These are phyloP conservation scores for Platygyra sinensis DNA, from an alignment of 64 coral and sea anemone genomes.

Conservation along the genomic window DNA sequence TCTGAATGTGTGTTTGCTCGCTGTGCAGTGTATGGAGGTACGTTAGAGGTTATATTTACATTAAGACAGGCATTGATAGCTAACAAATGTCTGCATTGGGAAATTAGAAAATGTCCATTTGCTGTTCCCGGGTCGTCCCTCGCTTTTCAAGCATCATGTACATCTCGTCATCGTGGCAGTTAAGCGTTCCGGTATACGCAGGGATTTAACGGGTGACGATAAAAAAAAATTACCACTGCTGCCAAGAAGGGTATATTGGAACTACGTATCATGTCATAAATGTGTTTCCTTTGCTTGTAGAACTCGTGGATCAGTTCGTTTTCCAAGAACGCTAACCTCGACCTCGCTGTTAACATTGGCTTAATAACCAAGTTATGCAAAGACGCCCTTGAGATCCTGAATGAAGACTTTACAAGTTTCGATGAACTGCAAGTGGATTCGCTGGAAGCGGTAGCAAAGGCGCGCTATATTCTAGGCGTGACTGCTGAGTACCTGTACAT, in stretches of 20 bases:
- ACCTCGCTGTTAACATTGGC: background rate
- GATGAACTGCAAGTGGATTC: conserved; percentile 19
- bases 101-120: background rate
- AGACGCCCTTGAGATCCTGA: background rate
- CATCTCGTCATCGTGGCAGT: too few species aligned
- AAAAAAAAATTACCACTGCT: too few species aligned
- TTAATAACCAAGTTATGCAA: background rate
- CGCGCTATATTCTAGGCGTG: background rate
- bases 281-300: background rate
- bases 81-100: background rate
- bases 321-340: background rate
- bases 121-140: too few species aligned
- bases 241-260: too few species aligned
- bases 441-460: conserved; percentile 42
- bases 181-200: too few species aligned
- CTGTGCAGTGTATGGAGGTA: conserved; percentile 59
- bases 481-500: conserved; percentile 40
- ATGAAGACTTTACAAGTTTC: background rate
- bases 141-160: too few species aligned
- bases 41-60: background rate
- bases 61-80: background rate
- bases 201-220: too few species aligned
- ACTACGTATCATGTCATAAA: too few species aligned
- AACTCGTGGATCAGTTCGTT: background rate
- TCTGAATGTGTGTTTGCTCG: conserved; percentile 48